Base-by-base conservation (phyloP, 2,888 invertebrate genomes). In the Ormyrus thymus region DNA sequence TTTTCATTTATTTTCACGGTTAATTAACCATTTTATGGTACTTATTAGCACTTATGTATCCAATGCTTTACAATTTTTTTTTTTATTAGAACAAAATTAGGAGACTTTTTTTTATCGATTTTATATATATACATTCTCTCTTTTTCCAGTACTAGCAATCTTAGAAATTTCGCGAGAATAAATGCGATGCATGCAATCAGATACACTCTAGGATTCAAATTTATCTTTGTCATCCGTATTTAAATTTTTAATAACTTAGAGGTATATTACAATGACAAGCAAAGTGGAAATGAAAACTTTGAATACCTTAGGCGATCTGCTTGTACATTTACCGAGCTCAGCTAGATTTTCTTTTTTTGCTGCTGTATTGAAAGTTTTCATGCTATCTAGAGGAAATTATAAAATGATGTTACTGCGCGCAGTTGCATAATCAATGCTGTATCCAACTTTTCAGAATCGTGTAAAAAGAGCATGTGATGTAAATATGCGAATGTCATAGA, bases 191-290 rank as follows among this genome's bases (percentile, higher is more conserved):
- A 84, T 89, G 89, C 87, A 87, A 29, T 88, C 88, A 83, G 83
- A 87, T 85, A 88, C 89, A 88, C 88, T 88, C 88, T 89, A 89
- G 89, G 87, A 89, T 89, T 89, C 87, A 87, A 85, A 86, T 76
- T 78, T 79, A 64, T 76, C 66, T 81, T 74, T 76, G 53, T 65
- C 76, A 86, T 84, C 83, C 85, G 84, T 87, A 87, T 83, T 81
- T 83, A 78, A 82, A 81, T 84, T 83, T 82, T 84, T 82, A 83
- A 80, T 83, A 80, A 29, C 29, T 81, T 79, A 65, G 55, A 66
- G n/a, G 58, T 79, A 73, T 29, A 29, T 29, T 29, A 29, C 29
- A 77, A 70, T 59, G 71, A 58, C 46, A n/a, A 71, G 11, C 11
- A 45, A 62, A 75, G 6, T 76, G 71, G 64, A 61, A 79, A 80